Evolutionary conservation across 2,888 invertebrate species (phyloP), one percentile per base, ranked within the genome.

Genomic region (Euclidia mi): DNA sequence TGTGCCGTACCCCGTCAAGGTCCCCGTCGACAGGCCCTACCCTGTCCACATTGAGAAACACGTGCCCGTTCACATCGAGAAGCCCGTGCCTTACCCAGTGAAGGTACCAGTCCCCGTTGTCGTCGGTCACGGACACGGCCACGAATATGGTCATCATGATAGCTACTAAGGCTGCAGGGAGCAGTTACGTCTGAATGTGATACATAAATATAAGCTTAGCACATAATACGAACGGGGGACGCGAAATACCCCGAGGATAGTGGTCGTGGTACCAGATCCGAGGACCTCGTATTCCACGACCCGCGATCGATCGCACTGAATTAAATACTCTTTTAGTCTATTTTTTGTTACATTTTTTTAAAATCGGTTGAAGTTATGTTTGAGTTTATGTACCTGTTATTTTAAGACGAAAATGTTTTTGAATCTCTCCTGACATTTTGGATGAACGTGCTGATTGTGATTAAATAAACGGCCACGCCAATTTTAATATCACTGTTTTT

Each of bases 21-120:
- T 96, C 59, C 96, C 95, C 57, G 95, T 96, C 48, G 93, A 90
- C 90, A 96, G 92, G 90, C 96, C 92, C 69, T 96, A 95, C 91
- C 96, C 94, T 73, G 95, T 95, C 62, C 95, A 95, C 60, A 95
- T 96, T n/a, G 96, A 96, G 83, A 96, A 96, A 69, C 96, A 95
- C 79, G 95, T 96, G 14, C 96, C 96, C 45, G 95, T 95, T 51
- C 96, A 95, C 48, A 92, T 96, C 28, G 96, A 96, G 84, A 96
- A 96, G 81, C 94, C 81, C 53, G 95, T 96, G 65, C 96, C 96
- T 6, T 95, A 95, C 90, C 96, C 96, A 37, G 96, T 96, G 62
- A 96, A 96, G 86, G 96, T 96, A 63, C 93, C 92, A 45, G 93
- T 94, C 61, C 95, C 95, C 75, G 95, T 95, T 42, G 87, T 94